Conservation (phyloP, 2,113 vertebrate genomes). For the Saiga tatarica region DNA sequence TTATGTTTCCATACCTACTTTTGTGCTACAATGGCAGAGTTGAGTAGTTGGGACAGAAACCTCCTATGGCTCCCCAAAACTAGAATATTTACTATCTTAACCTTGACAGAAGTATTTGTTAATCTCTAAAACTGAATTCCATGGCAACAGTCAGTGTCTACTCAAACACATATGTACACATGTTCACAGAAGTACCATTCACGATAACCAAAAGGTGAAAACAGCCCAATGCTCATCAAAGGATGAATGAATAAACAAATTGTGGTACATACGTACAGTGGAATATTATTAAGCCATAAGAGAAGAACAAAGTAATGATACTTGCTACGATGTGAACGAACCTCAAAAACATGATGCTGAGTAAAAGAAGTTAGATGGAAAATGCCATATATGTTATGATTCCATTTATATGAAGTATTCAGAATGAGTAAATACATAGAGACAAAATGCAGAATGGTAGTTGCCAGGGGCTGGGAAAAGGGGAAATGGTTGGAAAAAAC, state of each 20-base stretch:
- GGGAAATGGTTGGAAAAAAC: neutral
- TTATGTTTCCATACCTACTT: neutral
- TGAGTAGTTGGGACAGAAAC: neutral
- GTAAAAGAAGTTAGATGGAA: neutral
- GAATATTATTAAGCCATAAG: neutral
- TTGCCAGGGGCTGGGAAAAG: neutral
- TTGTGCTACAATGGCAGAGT: neutral
- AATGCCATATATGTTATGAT: neutral
- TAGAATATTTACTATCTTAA: neutral
- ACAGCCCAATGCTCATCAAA: neutral
- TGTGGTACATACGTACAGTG: neutral
- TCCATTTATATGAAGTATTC: neutral
- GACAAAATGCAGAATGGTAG: neutral
- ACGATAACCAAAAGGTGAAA: neutral
- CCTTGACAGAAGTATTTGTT: neutral
- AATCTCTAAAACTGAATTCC: neutral
- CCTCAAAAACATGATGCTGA: neutral
- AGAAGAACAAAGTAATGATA: neutral
- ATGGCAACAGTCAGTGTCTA: neutral
- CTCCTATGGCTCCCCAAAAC: neutral
- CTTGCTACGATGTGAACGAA: rapidly evolving
- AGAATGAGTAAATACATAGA: neutral
- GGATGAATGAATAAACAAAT: neutral
- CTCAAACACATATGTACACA: neutral
- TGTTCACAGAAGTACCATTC: neutral